Evolutionary conservation across 2,797 vertebrate species (phyloP), one percentile per base, ranked within the genome.

Genomic region (Ptychadena robeensis): DNA sequence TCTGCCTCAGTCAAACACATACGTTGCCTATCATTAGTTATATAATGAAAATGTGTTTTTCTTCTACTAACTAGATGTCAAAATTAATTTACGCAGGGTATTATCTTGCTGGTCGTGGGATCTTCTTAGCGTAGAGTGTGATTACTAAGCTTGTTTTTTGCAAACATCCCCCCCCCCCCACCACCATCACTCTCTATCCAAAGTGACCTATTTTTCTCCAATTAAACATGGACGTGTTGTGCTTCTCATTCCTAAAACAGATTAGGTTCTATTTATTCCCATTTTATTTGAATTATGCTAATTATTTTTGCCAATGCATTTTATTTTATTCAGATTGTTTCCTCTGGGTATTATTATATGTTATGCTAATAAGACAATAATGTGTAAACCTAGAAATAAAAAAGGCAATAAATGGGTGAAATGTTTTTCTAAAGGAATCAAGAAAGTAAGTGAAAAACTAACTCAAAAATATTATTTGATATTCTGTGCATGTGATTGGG

Each of bases 141-240:
- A 63, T 80, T 71, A 71, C 53, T 35, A 72, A 59, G 34, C 67
- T 40, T 70, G 66, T 61, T 72, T 38, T 80, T 80, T 80, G 53
- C 78, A 80, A 69, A 80, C 44, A 71, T 27, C 31, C 27, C 66
- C 66, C 34, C n/a, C n/a, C n/a, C n/a, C n/a, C n/a, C n/a, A n/a
- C n/a, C n/a, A n/a, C n/a, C 67, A 30, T 59, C 66, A 71, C 30
- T 61, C 68, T 64, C 22, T 78, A 25, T 78, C 63, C 48, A 34
- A 78, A 68, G 40, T 78, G 68, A 80, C 78, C 67, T 72, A 71
- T 80, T 72, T 80, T 80, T 30, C 37, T 80, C 68, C 27, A 80
- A 80, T 80, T 80, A 80, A 63, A 15, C 34, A 40, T 31, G 9
- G 35, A 44, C 27, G 9, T 70, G 35, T 59, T 72, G 48, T 63